Conservation (phyloP, 2,797 vertebrate species). For the Australoheros facetus region DNA sequence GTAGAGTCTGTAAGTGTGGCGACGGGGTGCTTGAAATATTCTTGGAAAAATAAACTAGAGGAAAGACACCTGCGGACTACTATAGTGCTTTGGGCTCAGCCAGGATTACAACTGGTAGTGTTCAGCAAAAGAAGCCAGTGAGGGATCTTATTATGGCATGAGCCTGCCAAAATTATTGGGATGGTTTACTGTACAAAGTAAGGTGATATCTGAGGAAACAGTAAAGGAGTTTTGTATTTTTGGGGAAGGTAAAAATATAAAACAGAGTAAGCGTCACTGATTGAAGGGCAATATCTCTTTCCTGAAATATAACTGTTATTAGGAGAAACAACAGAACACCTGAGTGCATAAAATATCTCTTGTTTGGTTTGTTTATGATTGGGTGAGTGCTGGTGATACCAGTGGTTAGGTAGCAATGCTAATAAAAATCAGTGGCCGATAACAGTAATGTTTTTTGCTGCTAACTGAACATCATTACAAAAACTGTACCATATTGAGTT, state of each 20-base stretch:
- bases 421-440: background rate
- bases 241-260: background rate
- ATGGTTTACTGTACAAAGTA: background rate
- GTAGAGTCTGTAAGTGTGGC: background rate
- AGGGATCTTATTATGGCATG: background rate
- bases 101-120: background rate
- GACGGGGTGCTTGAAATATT: background rate
- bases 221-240: background rate
- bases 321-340: background rate
- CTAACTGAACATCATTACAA: background rate
- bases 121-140: background rate
- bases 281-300: background rate
- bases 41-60: conserved; percentile 8
- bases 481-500: background rate
- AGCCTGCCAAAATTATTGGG: background rate
- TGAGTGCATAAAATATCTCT: background rate
- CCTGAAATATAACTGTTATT: background rate
- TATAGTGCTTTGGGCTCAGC: background rate
- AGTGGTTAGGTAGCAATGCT: background rate
- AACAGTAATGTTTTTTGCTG: background rate
- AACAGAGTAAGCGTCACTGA: background rate
- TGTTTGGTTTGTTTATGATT: background rate
- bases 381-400: background rate
- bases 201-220: background rate
- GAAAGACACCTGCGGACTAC: background rate